phyloP scores from a whole-genome alignment of 2,797 vertebrate genomes.

The Ciconia nigra region DNA sequence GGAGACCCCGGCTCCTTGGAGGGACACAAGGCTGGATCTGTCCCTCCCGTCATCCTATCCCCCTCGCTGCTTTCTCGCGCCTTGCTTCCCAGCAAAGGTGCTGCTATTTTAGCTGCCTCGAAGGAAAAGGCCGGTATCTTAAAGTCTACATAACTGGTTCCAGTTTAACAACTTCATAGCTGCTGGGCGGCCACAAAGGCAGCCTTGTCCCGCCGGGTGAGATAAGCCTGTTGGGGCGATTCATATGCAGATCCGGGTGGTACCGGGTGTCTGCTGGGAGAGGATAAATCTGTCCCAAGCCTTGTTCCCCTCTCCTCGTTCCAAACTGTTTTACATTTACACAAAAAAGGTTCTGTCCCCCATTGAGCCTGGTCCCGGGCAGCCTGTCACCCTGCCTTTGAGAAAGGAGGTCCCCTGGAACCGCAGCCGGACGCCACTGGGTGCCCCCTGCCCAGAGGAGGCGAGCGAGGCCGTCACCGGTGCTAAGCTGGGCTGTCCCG shows the following conservation, averaged over 20 bases:
- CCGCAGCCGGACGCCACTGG: not conserved
- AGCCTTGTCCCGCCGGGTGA: not conserved
- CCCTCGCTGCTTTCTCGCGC: accelerated
- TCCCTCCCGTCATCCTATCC: not conserved
- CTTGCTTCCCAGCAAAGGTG: not conserved
- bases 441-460: not conserved
- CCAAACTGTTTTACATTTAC: constrained; percentile 49
- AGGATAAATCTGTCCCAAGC: constrained; percentile 3
- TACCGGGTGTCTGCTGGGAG: constrained; percentile 2
- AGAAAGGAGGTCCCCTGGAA: not conserved
- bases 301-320: not conserved
- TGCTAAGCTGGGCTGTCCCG: not conserved
- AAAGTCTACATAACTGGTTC: not conserved
- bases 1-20: too few relatives aligned
- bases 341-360: constrained; percentile 38
- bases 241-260: constrained; percentile 57
- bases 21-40: not conserved
- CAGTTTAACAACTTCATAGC: not conserved
- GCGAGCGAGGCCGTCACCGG: not conserved
- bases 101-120: not conserved
- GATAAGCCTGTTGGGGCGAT: constrained; percentile 1
- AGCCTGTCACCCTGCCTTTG: not conserved
- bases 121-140: not conserved
- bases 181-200: constrained; percentile 16
- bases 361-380: not conserved